These are phyloP conservation scores for Drosophila dives DNA, from an alignment of 2,888 invertebrate genomes.

Conservation along the genomic window DNA sequence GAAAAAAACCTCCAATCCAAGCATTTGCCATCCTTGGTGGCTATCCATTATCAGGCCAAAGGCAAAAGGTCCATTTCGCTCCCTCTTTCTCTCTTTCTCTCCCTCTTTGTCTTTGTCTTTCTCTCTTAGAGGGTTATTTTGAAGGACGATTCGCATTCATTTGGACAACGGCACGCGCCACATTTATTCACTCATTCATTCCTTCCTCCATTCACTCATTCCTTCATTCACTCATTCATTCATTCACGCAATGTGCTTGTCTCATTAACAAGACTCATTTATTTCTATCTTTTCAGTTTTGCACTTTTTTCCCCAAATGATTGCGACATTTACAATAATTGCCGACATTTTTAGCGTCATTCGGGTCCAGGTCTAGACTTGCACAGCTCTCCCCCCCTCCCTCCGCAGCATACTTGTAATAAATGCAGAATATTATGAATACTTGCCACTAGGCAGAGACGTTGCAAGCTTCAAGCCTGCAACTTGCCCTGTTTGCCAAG, in stretches of 20 bases:
- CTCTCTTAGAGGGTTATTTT: not conserved
- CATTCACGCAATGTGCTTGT: constrained; percentile 51
- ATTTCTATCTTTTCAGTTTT: constrained; percentile 6
- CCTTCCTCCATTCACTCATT: not conserved
- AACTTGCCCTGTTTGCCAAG: constrained; percentile 50
- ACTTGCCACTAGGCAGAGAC: constrained; percentile 11
- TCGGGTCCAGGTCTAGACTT: constrained; percentile 32
- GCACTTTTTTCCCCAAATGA: constrained; percentile 62
- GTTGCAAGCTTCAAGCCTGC: constrained; percentile 16
- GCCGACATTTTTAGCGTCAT: constrained; percentile 61
- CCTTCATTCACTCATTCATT: not conserved
- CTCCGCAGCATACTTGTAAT: constrained; percentile 17
- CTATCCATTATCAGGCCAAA: constrained; percentile 6
- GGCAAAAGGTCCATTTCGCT: not conserved
- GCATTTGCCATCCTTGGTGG: not conserved
- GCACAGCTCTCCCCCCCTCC: not conserved
- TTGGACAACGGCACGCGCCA: constrained; percentile 29
- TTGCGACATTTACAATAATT: constrained; percentile 66
- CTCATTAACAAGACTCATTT: constrained; percentile 37
- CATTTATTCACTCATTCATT: constrained; percentile 8
- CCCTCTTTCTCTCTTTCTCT: not conserved
- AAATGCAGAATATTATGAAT: constrained; percentile 42
- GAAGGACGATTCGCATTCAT: constrained; percentile 2
- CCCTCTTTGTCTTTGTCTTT: not conserved
- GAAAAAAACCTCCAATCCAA: constrained; percentile 1